A percentile compares a stretch with the other conserved stretches of the same genome.
phyloP scores from a whole-genome alignment of 2,797 vertebrate genomes.

The Cynopterus sphinx region DNA sequence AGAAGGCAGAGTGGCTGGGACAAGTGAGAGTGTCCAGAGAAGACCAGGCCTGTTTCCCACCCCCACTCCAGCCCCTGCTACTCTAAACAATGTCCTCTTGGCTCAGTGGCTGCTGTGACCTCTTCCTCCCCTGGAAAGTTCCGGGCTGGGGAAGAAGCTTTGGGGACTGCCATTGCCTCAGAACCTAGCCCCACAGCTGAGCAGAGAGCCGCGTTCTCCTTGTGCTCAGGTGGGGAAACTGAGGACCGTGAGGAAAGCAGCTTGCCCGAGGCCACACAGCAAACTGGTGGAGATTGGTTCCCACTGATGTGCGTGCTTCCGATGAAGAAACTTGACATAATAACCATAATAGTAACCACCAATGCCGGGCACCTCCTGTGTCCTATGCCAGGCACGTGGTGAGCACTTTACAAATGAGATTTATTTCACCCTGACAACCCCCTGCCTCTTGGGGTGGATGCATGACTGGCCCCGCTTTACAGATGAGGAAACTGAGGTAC shows the following conservation, averaged over 20 bases:
- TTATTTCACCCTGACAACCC: not conserved
- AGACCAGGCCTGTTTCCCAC: fast-evolving
- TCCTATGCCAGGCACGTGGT: fast-evolving
- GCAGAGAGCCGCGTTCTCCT: not conserved
- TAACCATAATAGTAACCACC: not conserved
- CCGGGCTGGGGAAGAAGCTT: not conserved
- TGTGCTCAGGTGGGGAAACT: not conserved
- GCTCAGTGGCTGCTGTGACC: not conserved
- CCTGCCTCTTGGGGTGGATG: not conserved
- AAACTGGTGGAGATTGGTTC: not conserved
- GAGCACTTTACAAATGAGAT: not conserved
- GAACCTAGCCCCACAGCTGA: not conserved
- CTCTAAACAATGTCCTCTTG: not conserved
- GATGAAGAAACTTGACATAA: not conserved
- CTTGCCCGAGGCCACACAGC: not conserved
- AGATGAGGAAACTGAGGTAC: not conserved
- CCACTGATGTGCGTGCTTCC: not conserved
- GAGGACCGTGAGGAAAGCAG: not conserved
- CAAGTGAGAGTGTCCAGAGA: not conserved
- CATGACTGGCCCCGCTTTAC: not conserved
- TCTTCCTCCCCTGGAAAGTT: not conserved
- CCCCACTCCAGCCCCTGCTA: not conserved
- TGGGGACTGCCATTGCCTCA: not conserved
- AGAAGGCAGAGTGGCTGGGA: not conserved
- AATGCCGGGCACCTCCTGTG: not conserved